Base-by-base conservation (phyloP, 2,113 vertebrate genomes). In the Lethenteron reissneri region DNA sequence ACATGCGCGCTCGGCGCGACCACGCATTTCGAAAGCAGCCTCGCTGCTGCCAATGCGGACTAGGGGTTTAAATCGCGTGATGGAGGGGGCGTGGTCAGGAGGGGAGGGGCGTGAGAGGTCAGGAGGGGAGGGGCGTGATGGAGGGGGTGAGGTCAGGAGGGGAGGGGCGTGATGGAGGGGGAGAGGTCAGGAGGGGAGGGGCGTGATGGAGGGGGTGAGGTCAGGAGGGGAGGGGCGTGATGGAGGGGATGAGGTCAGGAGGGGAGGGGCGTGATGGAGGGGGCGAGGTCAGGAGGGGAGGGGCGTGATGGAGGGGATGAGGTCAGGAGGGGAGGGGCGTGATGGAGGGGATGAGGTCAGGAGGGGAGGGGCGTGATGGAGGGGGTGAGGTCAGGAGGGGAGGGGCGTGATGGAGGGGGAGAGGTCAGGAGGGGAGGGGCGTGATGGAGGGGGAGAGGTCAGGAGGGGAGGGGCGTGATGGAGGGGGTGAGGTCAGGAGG, bases 31-130 rank as follows among this genome's bases (percentile, higher is more conserved):
- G 21, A 70, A 21, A 21, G 12, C 25, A 56, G n/a, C 56, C 14
- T 58, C 56, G 71, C 17, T 3, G 71, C 15, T 60, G 25, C 56
- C 12, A 72, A 60, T 72, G n/a, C 25, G 10, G 64, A 60, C 25
- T 25, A 60, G 64, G 59, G 59, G 59, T 72, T 72, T 60, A 72
- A 72, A 60, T 25, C 71, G 64, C 25, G 56, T 72, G 64, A 56
- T 60, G 64, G 59, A 72, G 59, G 64, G 59, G 71, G 41, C 58
- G 41, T 60, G 25, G 58, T 11, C 58, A 72, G 17, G 19, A 56
- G 59, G 11, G 71, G n/a, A 14, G 56, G 25, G 58, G 57, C 14
- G 71, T 41, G 12, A n/a, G n/a, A 64, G 9, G 59, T 15, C 71
- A 41, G 41, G 1, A n/a, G 41, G 60, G n/a, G 72, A 68, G 70